phyloP scores from a whole-genome alignment of 2,888 invertebrate species.

The Meliscaeva auricollis region DNA sequence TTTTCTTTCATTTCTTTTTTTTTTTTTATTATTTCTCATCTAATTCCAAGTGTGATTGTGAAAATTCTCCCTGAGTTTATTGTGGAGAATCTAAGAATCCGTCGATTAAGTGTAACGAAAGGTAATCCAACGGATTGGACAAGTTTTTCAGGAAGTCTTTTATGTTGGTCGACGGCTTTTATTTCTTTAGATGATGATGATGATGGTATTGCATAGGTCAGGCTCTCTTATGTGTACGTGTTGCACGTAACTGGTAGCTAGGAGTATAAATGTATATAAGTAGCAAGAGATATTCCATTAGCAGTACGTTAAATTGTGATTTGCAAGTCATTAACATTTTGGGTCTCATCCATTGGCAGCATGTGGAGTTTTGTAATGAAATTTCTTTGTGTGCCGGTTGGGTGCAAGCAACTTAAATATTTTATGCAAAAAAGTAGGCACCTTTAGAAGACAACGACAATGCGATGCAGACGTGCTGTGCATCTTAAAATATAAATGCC shows the following conservation, averaged over 20 bases:
- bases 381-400: slow-evolving; percentile 28
- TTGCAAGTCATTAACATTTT: slow-evolving; percentile 71
- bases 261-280: slow-evolving; percentile 3
- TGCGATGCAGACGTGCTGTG: slow-evolving; percentile 32
- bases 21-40: not conserved
- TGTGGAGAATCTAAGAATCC: slow-evolving; percentile 48
- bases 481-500: slow-evolving; percentile 15
- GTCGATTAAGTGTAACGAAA: slow-evolving; percentile 73
- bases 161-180: slow-evolving; percentile 32
- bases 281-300: slow-evolving; percentile 61
- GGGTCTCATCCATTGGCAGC: slow-evolving; percentile 56
- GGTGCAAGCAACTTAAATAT: slow-evolving; percentile 28
- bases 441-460: slow-evolving; percentile 21
- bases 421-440: slow-evolving; percentile 2
- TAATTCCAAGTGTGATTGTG: slow-evolving; percentile 24
- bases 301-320: slow-evolving; percentile 50
- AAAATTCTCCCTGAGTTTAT: slow-evolving; percentile 14
- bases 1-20: no score
- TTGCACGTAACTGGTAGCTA: slow-evolving; percentile 55
- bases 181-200: slow-evolving; percentile 27
- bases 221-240: not conserved
- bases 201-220: slow-evolving; percentile 31
- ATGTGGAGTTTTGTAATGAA: slow-evolving; percentile 52
- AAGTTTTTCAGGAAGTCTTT: slow-evolving; percentile 74
- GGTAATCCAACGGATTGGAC: slow-evolving; percentile 74